Evolutionary conservation across 1,140 invertebrate species (phyloP), one percentile per base, ranked within the genome.

Genomic region (Ceratina australensis): DNA sequence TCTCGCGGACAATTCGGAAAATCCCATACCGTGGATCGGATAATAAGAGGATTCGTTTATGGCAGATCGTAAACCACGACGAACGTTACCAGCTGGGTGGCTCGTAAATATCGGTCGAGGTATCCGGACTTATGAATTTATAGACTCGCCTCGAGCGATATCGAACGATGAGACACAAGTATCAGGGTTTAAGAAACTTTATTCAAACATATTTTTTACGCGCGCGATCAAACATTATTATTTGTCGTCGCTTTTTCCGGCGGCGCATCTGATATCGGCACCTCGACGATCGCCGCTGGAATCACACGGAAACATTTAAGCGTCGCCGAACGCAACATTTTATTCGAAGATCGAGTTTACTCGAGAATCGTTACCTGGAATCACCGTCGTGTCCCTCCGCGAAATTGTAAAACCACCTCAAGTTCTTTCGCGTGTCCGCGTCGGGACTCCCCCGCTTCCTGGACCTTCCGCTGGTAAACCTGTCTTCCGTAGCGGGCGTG

Each of bases 31-130:
- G 56, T n/a, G 24, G 15, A 50, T 42, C 16, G 47, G 66, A 80
- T 77, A 80, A 80, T 80, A 71, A 77, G 78, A 75, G 73, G 50
- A 81, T 76, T 65, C 78, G 80, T 82, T 82, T 82, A 82, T 66
- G 80, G 64, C 26, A 59, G 47, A 60, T 80, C 78, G 80, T 82
- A 82, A 82, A 80, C 26, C 60, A 74, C n/a, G 68, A 61, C 67
- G 71, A 50, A 69, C 65, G 57, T 65, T 54, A 60, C 77, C 78
- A 80, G 71, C 47, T 82, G 78, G 64, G 18, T 50, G 59, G 16
- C 57, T 82, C 80, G 71, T 80, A 79, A 79, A 81, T 80, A 74
- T 63, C 57, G 63, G 77, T 78, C 76, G n/a, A 24, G 60, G 50
- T 64, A 50, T 63, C 33, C 64, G 20, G 47, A 50, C 57, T 69